Base-by-base conservation (phyloP, 53 echinoderm and acorn worm species). In the Crossaster papposus region DNA sequence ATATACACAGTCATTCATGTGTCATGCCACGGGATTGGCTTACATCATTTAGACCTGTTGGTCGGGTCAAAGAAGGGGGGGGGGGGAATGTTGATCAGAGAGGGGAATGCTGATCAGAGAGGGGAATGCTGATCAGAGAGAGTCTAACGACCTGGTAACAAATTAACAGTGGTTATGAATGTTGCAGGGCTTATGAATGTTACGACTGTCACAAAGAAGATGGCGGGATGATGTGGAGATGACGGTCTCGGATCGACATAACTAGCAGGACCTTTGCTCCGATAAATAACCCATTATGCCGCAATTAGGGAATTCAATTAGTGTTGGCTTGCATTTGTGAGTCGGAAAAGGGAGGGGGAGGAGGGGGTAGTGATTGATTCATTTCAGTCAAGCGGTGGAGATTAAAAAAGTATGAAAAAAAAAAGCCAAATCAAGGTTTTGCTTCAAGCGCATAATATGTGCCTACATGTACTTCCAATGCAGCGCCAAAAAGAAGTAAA, bases 1-100 rank as follows among this genome's bases (percentile, higher is more conserved):
- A 74, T 74, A 74, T 74, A 36, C 75, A 35, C 71, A n/a, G 71
- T 28, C 29, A 71, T 71, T 29, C 71, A 28, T 36, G 15, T 74
- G 75, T 33, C 75, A 0, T 33, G 75, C 2, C 36, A 2, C 33
- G 34, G 75, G 9, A 74, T 44, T 29, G 28, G 36, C 75, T 35
- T 36, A 74, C 35, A 74, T 74, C 75, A 74, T 74, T 74, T n/a
- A n/a, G n/a, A n/a, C n/a, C n/a, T n/a, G n/a, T n/a, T n/a, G n/a
- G n/a, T n/a, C n/a, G n/a, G n/a, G n/a, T n/a, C n/a, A n/a, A n/a
- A n/a, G n/a, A n/a, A n/a, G n/a, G n/a, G n/a, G n/a, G n/a, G n/a
- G n/a, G n/a, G n/a, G n/a, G n/a, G n/a, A n/a, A n/a, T n/a, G n/a
- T n/a, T n/a, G n/a, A n/a, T n/a, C n/a, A n/a, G n/a, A n/a, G n/a